A percentile compares a stretch with the other conserved stretches of the same genome.
Conservation (phyloP, 2,888 invertebrate species). For the Eupithecia insigniata region DNA sequence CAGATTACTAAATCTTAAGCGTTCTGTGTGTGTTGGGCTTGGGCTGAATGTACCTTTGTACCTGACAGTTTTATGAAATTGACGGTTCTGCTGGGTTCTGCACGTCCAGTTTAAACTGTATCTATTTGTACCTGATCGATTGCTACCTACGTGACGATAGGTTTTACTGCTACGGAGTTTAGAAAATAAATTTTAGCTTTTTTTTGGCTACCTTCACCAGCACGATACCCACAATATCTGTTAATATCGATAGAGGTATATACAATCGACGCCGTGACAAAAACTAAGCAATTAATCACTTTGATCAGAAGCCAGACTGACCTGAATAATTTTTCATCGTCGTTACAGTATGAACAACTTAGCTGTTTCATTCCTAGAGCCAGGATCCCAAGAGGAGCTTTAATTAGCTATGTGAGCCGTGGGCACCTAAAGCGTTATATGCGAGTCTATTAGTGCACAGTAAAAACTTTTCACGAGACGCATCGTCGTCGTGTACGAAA, state of each 20-base stretch:
- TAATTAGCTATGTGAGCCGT: neutral
- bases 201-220: neutral
- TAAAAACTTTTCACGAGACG: no score
- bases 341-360: slow-evolving; percentile 31
- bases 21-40: no score
- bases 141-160: neutral
- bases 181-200: neutral
- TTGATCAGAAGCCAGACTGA: slow-evolving; percentile 32
- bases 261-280: slow-evolving; percentile 7
- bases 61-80: neutral
- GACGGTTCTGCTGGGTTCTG: neutral
- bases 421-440: neutral
- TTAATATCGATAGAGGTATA: neutral
- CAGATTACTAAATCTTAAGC: no score
- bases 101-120: neutral
- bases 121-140: neutral
- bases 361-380: neutral
- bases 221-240: neutral
- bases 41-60: no score
- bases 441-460: no score
- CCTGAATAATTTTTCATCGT: slow-evolving; percentile 49
- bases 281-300: slow-evolving; percentile 34
- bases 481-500: no score
- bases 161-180: neutral
- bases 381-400: neutral